Conservation (phyloP, 2,888 invertebrate genomes). For the Orthosia incerta region DNA sequence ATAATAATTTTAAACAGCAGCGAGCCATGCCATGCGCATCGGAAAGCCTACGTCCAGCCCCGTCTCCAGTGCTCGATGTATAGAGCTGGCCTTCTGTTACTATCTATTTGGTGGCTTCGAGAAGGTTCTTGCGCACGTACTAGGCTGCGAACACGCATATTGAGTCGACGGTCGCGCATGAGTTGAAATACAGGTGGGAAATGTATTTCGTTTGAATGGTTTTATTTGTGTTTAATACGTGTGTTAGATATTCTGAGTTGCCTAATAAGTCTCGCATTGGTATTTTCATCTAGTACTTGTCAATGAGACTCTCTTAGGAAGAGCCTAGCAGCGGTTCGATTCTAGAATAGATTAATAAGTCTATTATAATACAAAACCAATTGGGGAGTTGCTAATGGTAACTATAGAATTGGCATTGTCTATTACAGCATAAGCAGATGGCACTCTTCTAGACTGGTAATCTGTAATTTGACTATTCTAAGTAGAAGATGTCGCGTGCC, state of each 20-base stretch:
- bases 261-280: not conserved
- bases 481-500: not conserved
- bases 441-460: no score
- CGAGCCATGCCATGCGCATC: no score
- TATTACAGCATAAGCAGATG: not conserved
- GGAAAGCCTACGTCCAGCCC: no score
- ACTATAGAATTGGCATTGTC: not conserved
- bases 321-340: not conserved
- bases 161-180: slow-evolving; percentile 49
- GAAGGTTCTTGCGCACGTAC: slow-evolving; percentile 45
- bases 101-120: slow-evolving; percentile 8
- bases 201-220: slow-evolving; percentile 43
- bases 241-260: slow-evolving; percentile 1
- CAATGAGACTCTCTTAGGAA: not conserved
- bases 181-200: slow-evolving; percentile 51
- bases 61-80: no score
- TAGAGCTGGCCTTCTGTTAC: not conserved
- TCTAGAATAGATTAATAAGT: no score
- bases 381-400: not conserved
- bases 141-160: slow-evolving; percentile 58
- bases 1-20: no score
- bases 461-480: not conserved
- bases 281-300: not conserved
- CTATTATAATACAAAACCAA: no score
- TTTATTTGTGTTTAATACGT: slow-evolving; percentile 59